Percentiles rank a stretch among this genome's conserved stretches.
phyloP scores from a whole-genome alignment of 2,797 vertebrate species.

The Dendrocincla fuliginosa region DNA sequence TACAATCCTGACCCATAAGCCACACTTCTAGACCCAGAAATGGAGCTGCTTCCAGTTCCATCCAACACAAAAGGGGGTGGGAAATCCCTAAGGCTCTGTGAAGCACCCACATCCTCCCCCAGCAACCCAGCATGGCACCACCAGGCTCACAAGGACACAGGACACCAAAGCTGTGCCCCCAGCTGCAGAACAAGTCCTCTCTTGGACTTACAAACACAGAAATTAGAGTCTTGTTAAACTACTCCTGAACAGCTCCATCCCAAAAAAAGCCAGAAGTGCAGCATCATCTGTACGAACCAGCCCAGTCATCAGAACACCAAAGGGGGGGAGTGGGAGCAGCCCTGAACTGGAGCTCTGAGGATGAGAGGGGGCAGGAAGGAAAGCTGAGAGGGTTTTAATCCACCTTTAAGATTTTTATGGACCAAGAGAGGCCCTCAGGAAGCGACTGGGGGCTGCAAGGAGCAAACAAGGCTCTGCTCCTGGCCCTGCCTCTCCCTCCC shows the following conservation, averaged over 20 bases:
- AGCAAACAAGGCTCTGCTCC: neutral
- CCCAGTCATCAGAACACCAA: neutral
- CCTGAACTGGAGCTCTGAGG: neutral
- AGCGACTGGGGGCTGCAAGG: neutral
- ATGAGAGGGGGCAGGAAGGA: rapidly evolving
- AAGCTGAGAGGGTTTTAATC: neutral
- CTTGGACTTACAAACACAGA: neutral
- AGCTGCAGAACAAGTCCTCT: neutral
- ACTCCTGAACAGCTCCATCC: neutral
- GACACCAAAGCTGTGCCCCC: neutral
- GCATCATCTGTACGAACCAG: neutral
- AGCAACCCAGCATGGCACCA: neutral
- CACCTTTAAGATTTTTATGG: neutral
- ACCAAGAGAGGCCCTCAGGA: neutral
- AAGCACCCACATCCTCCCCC: neutral
- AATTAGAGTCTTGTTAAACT: rapidly evolving
- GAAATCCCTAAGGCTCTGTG: neutral
- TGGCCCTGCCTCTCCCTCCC: neutral
- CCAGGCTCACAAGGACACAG: neutral
- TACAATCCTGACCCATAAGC: neutral
- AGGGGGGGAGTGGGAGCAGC: neutral
- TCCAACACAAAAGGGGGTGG: neutral
- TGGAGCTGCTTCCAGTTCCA: neutral
- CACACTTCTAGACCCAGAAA: neutral
- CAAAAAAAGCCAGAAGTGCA: neutral